These are phyloP conservation scores for Meteorus sp. DNA, from an alignment of 1,140 invertebrate species.

Conservation along the genomic window DNA sequence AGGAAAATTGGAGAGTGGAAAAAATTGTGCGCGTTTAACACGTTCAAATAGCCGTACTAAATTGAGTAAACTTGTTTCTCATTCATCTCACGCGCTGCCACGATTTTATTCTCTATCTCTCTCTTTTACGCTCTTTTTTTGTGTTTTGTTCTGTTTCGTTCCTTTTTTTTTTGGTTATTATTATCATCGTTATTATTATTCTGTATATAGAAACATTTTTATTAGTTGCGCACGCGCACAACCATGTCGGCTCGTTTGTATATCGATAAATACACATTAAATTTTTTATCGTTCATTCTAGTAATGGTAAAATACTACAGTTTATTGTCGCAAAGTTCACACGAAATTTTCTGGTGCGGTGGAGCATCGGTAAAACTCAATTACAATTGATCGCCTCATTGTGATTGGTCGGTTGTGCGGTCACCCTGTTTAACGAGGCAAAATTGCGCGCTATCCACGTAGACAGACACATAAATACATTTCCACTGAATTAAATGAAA, in stretches of 20 bases:
- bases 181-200: no score
- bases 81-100: slow-evolving; percentile 2
- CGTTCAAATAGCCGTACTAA: slow-evolving; percentile 10
- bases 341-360: not conserved
- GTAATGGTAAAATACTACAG: not conserved
- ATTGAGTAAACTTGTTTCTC: slow-evolving; percentile 16
- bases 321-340: not conserved
- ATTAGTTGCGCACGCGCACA: no score
- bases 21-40: slow-evolving; percentile 7
- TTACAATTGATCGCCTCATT: slow-evolving; percentile 16
- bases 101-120: not conserved
- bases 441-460: not conserved
- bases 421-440: slow-evolving; percentile 12
- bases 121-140: not conserved
- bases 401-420: slow-evolving; percentile 2
- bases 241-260: no score
- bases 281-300: not conserved
- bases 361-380: slow-evolving; percentile 11
- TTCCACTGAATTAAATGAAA: no score
- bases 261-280: not conserved
- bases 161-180: no score
- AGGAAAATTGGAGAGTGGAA: slow-evolving; percentile 4
- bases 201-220: no score
- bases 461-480: no score
- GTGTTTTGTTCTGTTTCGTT: no score